Conservation (phyloP, 1,140 invertebrate species). For the Triops cancriformis region DNA sequence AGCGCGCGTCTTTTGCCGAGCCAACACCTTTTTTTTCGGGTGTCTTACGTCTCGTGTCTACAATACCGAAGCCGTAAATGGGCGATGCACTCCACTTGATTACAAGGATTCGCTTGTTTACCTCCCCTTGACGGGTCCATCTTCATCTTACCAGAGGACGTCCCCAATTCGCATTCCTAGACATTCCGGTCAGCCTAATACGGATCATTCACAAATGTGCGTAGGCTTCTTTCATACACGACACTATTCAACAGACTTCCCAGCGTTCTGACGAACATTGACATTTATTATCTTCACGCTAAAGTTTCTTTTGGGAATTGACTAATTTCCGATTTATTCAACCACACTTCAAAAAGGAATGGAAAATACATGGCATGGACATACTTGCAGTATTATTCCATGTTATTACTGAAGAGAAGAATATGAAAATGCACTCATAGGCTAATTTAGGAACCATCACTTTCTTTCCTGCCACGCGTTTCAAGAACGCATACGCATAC, state of each 20-base stretch:
- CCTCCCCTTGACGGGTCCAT: conserved; percentile 8
- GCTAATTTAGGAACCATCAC: background rate
- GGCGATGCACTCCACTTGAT: background rate
- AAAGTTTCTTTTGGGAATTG: too few relatives aligned
- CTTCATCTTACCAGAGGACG: background rate
- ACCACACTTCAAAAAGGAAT: too few relatives aligned
- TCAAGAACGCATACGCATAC: background rate
- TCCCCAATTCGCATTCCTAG: background rate
- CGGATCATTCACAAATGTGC: background rate
- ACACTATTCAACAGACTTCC: too few relatives aligned
- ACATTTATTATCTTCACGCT: too few relatives aligned
- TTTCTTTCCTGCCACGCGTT: background rate
- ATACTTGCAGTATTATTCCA: too few relatives aligned
- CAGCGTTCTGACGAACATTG: too few relatives aligned
- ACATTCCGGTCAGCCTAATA: background rate
- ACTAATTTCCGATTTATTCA: too few relatives aligned
- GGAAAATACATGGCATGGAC: too few relatives aligned
- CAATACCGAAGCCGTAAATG: background rate
- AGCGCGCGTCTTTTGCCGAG: conserved; percentile 10
- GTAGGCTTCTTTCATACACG: background rate
- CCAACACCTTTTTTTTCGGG: conserved; percentile 5
- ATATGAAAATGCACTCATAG: too few relatives aligned
- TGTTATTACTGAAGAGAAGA: too few relatives aligned
- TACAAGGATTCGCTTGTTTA: conserved; percentile 1
- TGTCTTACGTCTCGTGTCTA: conserved; percentile 1